Conservation (phyloP, 2,797 vertebrate genomes). For the Amphiprion clarkii region DNA sequence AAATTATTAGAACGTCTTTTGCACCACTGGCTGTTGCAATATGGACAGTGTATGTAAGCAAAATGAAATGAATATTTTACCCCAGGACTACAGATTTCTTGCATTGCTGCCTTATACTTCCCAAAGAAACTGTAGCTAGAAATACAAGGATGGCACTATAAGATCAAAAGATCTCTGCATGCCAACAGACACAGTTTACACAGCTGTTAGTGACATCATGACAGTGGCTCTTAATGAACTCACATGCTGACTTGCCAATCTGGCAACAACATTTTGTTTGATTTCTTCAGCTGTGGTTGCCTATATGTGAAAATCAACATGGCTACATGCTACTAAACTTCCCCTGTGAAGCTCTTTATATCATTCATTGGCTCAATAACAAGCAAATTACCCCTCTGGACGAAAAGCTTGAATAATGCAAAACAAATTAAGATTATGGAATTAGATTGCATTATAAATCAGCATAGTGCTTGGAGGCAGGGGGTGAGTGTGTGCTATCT, state of each 20-base stretch:
- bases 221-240: slow-evolving; percentile 34
- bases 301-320: slow-evolving; percentile 23
- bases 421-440: slow-evolving; percentile 55
- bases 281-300: slow-evolving; percentile 19
- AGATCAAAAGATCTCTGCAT: slow-evolving; percentile 29
- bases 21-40: too few species aligned
- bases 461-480: slow-evolving; percentile 38
- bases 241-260: slow-evolving; percentile 24
- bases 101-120: slow-evolving; percentile 4
- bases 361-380: slow-evolving; percentile 37
- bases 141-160: slow-evolving; percentile 6
- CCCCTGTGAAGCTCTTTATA: slow-evolving; percentile 27
- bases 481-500: slow-evolving; percentile 53
- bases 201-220: slow-evolving; percentile 37
- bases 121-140: slow-evolving; percentile 21
- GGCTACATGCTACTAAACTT: neutral
- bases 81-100: neutral
- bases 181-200: slow-evolving; percentile 30
- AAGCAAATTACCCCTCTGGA: slow-evolving; percentile 32
- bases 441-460: slow-evolving; percentile 56
- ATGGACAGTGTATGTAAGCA: neutral
- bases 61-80: neutral
- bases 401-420: slow-evolving; percentile 55
- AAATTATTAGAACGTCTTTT: too few species aligned
- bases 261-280: slow-evolving; percentile 25